phyloP scores from a whole-genome alignment of 2,113 vertebrate species.

The Saguinus midas region DNA sequence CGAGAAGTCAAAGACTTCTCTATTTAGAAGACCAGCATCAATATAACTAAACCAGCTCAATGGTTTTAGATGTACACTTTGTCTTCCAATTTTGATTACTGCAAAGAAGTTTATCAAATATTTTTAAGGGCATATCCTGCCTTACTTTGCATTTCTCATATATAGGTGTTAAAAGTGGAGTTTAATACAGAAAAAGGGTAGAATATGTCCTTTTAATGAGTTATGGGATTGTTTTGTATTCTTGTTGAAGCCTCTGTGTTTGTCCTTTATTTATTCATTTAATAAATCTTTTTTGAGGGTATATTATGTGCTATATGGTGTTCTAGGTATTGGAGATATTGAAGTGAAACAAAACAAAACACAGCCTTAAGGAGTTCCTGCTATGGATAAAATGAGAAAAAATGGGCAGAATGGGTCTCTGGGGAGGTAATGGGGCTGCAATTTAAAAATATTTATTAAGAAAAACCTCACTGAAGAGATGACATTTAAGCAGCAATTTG shows the following conservation, averaged over 20 bases:
- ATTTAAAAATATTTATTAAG: not conserved
- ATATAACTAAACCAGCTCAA: not conserved
- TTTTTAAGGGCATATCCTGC: not conserved
- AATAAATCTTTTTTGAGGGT: not conserved
- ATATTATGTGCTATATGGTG: not conserved
- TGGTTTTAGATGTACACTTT: not conserved
- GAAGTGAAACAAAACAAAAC: not conserved
- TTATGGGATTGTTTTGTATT: not conserved
- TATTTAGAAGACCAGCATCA: not conserved
- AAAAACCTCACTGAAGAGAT: not conserved
- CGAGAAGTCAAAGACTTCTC: not conserved
- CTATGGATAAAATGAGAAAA: not conserved
- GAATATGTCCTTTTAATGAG: not conserved
- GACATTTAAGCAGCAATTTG: not conserved
- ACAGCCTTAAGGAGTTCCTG: not conserved
- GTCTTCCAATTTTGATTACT: not conserved
- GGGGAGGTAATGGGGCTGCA: not conserved
- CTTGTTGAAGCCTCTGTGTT: not conserved
- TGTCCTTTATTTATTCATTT: slow-evolving; percentile 46
- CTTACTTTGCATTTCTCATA: slow-evolving; percentile 29
- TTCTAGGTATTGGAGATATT: not conserved
- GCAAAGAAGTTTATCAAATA: not conserved
- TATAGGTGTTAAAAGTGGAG: not conserved
- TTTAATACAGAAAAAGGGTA: too few species aligned
- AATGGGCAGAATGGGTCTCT: not conserved